Base-by-base conservation (phyloP, 1,140 invertebrate species). In the Temnothorax longispinosus region DNA sequence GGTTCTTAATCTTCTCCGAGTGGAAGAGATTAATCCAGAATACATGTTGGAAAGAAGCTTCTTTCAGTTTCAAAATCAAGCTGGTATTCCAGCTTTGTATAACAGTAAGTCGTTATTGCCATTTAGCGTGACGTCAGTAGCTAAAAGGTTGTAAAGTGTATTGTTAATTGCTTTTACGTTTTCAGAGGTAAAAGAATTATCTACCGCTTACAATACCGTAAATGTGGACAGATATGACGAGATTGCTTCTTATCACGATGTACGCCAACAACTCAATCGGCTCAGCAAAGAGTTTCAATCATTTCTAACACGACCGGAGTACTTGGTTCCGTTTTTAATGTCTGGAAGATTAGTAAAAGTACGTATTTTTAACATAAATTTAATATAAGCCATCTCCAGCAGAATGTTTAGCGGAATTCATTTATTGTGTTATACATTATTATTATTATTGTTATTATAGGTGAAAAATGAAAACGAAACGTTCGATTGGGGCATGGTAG, bases 11-110 rank as follows among this genome's bases (percentile, higher is more conserved):
- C 96, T 99, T 86, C 95, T 99, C 54, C 95, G 97, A 93, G 99
- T 99, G 7, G 99, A 99, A 95, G 99, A 99, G 96, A 99, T 99
- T 81, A 99, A 99, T 96, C 99, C 99, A 0, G 99, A 99, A 94
- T 99, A 99, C 91, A 99, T 99, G 98, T 96, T 99, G 91, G 99
- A 99, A 94, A 96, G 99, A 87, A 99, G 98, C 92, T 99, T 99
- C 95, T 99, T 98, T 95, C 99, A 99, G 94, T 99, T 99, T 93
- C 99, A 99, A 96, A 99, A 99, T 96, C 99, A 99, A 95, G 97
- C 99, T 0, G 96, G 97, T 32, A 99, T 99, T 91, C 99, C 99
- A 4, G 96, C 97, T 67, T 96, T 99, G 6, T 97, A 97, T 92
- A 97, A 99, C 80, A 97, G 98, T 98, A 96, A 96, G 96, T 78